Percentiles rank a stretch among this genome's conserved stretches.
Conservation (phyloP, 2,888 invertebrate genomes). For the Itoplectis maculator region DNA sequence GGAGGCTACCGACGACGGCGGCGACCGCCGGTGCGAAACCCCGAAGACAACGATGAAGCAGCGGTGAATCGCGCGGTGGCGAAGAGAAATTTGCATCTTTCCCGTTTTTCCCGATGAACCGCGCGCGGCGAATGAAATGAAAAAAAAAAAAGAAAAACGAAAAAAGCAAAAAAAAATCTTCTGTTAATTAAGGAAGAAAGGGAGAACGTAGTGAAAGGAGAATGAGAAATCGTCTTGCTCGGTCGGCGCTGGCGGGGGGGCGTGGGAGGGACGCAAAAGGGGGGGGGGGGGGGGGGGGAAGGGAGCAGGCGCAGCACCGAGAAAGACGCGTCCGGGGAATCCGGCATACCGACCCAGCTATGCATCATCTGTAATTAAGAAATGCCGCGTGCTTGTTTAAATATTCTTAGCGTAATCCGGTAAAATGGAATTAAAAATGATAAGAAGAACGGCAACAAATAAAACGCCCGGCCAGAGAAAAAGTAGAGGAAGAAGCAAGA, state of each 20-base stretch:
- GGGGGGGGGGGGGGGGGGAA: too few relatives aligned
- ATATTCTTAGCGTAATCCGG: constrained; percentile 79
- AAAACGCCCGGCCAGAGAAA: background rate
- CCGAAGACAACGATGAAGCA: constrained; percentile 60
- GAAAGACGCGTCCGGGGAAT: constrained; percentile 59
- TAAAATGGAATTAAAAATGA: constrained; percentile 80
- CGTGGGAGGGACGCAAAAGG: background rate
- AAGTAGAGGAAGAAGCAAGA: background rate
- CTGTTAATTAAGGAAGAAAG: constrained; percentile 67
- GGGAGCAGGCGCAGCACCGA: constrained; percentile 43
- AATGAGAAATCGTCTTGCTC: constrained; percentile 64
- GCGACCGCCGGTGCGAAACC: constrained; percentile 48
- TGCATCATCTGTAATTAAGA: constrained; percentile 81
- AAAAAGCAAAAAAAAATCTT: constrained; percentile 55
- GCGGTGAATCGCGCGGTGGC: constrained; percentile 47
- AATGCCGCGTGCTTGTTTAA: constrained; percentile 79
- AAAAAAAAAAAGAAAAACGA: constrained; percentile 33
- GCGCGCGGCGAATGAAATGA: constrained; percentile 21
- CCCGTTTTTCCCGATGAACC: constrained; percentile 61
- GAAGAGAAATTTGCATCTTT: constrained; percentile 61
- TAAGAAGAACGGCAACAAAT: constrained; percentile 63
- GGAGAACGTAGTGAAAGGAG: constrained; percentile 61
- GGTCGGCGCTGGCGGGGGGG: too few relatives aligned
- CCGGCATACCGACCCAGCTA: constrained; percentile 69
- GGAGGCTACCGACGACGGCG: constrained; percentile 16